Conservation (phyloP, 2,888 invertebrate species). For the Melieria crassipennis region DNA sequence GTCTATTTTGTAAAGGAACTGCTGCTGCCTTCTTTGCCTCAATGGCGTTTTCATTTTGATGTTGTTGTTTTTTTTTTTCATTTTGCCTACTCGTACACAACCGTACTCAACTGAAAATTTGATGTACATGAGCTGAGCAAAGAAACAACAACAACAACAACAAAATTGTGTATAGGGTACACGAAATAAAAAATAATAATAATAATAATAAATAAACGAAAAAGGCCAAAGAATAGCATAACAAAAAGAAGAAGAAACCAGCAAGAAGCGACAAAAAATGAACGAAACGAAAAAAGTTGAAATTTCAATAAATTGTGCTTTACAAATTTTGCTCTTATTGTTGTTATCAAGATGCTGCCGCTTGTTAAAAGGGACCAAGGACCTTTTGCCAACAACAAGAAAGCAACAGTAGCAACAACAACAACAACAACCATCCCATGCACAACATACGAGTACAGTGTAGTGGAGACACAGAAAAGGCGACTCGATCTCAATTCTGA, state of each 20-base stretch:
- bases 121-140: too few species aligned
- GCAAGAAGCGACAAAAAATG: background rate
- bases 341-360: constrained; percentile 19
- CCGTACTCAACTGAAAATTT: too few species aligned
- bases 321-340: constrained; percentile 8
- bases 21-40: too few species aligned
- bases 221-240: background rate
- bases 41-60: too few species aligned
- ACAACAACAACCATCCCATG: background rate
- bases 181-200: too few species aligned
- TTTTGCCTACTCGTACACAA: too few species aligned
- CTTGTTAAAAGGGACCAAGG: constrained; percentile 6
- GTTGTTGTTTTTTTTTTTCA: too few species aligned
- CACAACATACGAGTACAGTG: background rate
- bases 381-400: background rate
- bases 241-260: background rate
- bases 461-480: background rate
- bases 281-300: background rate
- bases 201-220: too few species aligned
- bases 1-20: too few species aligned
- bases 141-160: too few species aligned
- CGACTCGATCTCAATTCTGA: background rate
- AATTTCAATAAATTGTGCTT: constrained; percentile 22
- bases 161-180: too few species aligned
- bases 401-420: background rate